Evolutionary conservation across 1,140 invertebrate species (phyloP).

Genomic region (Lasaia peninsularis): DNA sequence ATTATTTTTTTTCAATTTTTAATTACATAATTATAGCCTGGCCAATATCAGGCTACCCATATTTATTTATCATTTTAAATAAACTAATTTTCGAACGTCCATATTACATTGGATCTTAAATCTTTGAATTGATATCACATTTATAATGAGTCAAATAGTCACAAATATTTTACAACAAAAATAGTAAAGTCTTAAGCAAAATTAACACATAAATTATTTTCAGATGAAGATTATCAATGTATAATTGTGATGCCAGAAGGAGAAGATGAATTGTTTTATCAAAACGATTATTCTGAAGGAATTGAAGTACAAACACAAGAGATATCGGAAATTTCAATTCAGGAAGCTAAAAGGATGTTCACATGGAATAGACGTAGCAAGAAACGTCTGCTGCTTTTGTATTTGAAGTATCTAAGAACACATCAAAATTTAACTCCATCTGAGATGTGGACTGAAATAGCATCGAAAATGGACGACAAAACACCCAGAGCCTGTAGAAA

Average conservation of each 20-base stretch:
- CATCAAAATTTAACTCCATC: slow-evolving; percentile 43
- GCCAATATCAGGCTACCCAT: too few species aligned
- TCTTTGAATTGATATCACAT: too few species aligned
- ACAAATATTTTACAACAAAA: too few species aligned
- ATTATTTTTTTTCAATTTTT: too few species aligned
- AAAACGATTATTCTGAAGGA: slow-evolving; percentile 4
- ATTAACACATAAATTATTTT: slow-evolving; percentile 21
- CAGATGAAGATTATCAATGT: slow-evolving; percentile 67
- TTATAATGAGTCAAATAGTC: too few species aligned
- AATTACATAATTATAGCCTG: too few species aligned
- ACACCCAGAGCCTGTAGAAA: slow-evolving; percentile 48
- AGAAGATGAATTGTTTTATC: slow-evolving; percentile 30
- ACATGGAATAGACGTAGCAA: slow-evolving; percentile 58
- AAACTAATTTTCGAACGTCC: too few species aligned
- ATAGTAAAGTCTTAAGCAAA: too few species aligned
- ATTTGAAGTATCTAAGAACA: slow-evolving; percentile 50
- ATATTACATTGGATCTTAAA: too few species aligned
- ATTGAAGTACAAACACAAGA: neutral
- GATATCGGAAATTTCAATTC: neutral
- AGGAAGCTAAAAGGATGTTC: neutral
- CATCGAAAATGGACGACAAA: slow-evolving; percentile 43
- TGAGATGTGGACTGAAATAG: slow-evolving; percentile 63
- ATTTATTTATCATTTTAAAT: too few species aligned
- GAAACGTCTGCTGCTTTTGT: slow-evolving; percentile 43
- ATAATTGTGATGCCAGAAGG: slow-evolving; percentile 67